Base-by-base conservation (phyloP, 53 echinoderm and acorn worm genomes). In the Henricia sp. region DNA sequence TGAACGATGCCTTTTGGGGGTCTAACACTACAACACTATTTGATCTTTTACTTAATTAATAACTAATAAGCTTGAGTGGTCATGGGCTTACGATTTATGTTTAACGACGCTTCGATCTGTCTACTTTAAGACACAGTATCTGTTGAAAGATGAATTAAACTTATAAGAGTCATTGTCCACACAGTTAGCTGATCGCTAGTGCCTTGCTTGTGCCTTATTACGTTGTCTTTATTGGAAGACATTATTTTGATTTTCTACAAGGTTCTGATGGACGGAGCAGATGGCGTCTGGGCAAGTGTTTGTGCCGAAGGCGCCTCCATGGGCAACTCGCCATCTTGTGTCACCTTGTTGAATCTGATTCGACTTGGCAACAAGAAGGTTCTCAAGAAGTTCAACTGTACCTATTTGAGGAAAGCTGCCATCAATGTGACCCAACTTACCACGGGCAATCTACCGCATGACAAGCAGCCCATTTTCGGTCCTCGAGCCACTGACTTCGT, bases 381-480 rank as follows among this genome's bases (percentile, higher is more conserved):
- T 6, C 59, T 69, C 34, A 40, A 88, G 48, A 70, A 55, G 69
- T 88, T 53, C 62, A 82, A 88, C 82, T 88, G 53, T 34, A 25
- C 34, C 13, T 90, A 90, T 46, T 68, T 90, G 36, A 25, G 90
- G 38, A 13, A 86, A 55, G 39, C 83, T 35, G 44, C 82, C 34
- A 88, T 88, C 53, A 88, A 82, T 20, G 88, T 87, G 50, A 87
- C 87, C 36, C 67, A 36, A 34, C 24, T 82, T 3, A 82, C 78
- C 58, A 87, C 67, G 14, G 88, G 88, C 3, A 17, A 17, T 2
- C 74, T 69, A 13, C 88, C 88, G 13, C 26, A 53, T 32, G 6
- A 9, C 19, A 88, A 88, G 83, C 82, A 83, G 41, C 88, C 82
- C 37, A 25, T 83, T 53, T 83, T 59, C 52, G 89, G 89, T 50